Evolutionary conservation across 1,140 invertebrate species (phyloP), one percentile per base, ranked within the genome.

Genomic region (Lepidurus apus): DNA sequence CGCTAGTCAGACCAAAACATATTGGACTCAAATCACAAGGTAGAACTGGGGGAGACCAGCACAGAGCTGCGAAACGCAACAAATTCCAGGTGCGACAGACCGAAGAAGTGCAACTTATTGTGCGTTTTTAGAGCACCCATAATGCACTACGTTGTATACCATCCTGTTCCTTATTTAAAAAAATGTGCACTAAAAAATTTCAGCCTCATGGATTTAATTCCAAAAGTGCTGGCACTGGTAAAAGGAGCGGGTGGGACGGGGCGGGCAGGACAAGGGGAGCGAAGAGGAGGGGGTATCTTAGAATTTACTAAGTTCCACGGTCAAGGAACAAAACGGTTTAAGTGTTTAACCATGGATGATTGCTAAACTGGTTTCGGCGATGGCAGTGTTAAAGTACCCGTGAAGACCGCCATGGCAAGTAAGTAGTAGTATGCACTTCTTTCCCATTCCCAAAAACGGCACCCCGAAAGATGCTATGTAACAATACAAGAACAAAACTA

Each of bases 301-400:
- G 34, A 34, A 65, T 65, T 13, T 1, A 7, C n/a, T 65, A 65
- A 65, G 53, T 65, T 21, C 13, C 53, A 65, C 53, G 53, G 53
- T 21, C 53, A 65, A 65, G 53, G 53, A 65, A 65, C 53, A 65
- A 65, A 65, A 65, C 53, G 17, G 21, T 65, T 65, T 13, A 21
- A 65, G 21, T 65, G 53, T 34, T 34, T 65, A 65, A 65, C 53
- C 53, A 65, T 65, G 53, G 17, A 65, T 65, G 53, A 65, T 65
- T 65, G 53, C 53, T 65, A 8, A 65, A 65, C 17, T 21, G 17
- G 53, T 65, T 13, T 65, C 53, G 53, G 53, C 53, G 53, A 65
- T 65, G 53, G 53, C 53, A 65, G 53, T 65, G 53, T 65, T 65
- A 65, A 21, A 21, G 53, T 65, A 65, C 53, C 53, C 53, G 53